These are phyloP conservation scores for Cotesia chilonis DNA, from an alignment of 1,140 invertebrate species.

Conservation along the genomic window DNA sequence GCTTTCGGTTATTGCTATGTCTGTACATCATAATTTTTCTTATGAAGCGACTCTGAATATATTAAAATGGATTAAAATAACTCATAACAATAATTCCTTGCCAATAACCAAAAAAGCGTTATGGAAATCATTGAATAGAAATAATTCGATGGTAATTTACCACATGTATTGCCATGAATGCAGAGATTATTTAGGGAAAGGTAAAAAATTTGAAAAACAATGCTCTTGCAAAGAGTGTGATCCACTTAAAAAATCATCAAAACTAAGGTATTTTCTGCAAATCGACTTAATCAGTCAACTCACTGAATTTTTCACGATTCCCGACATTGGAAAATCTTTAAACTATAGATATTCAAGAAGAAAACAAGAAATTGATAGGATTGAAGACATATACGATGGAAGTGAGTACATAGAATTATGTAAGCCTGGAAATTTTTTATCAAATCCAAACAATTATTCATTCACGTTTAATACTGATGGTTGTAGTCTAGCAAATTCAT, in stretches of 20 bases:
- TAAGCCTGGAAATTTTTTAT: conserved; percentile 10
- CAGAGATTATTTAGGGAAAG: conserved; percentile 4
- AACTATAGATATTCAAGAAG: conserved; percentile 24
- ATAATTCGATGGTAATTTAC: not conserved
- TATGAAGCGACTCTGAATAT: conserved; percentile 3
- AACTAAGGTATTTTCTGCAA: conserved; percentile 18
- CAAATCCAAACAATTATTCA: conserved; percentile 28
- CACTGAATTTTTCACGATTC: not conserved
- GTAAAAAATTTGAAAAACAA: conserved; percentile 5
- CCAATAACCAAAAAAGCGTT: no score
- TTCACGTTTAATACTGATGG: conserved; percentile 35
- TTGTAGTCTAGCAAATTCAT: conserved; percentile 23
- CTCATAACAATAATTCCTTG: not conserved
- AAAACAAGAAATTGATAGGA: conserved; percentile 17
- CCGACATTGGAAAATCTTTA: not conserved
- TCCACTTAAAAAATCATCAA: conserved; percentile 15
- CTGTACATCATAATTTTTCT: not conserved
- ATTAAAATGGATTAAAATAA: conserved; percentile 3
- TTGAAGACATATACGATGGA: conserved; percentile 37
- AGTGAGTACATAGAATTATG: conserved; percentile 18
- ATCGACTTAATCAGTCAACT: conserved; percentile 34
- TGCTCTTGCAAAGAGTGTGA: conserved; percentile 35
- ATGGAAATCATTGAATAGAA: conserved; percentile 11
- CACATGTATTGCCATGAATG: conserved; percentile 28
- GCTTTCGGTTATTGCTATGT: conserved; percentile 8